phyloP scores from a whole-genome alignment of 2,797 vertebrate genomes.

The Halcyon badia region DNA sequence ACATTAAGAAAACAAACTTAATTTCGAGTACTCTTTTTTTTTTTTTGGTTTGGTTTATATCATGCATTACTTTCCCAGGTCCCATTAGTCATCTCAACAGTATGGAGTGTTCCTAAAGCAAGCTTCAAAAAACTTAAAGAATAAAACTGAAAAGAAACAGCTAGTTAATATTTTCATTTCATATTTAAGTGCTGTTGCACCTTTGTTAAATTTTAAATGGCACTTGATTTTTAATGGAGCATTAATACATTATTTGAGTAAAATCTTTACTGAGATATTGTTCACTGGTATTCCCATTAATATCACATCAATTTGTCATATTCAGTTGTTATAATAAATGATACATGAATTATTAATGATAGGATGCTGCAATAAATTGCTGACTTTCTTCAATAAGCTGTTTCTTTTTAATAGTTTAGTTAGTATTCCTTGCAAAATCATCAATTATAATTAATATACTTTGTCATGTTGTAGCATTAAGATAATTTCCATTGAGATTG shows the following conservation, averaged over 20 bases:
- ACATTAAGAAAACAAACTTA: background rate
- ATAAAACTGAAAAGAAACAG: background rate
- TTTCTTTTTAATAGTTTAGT: conserved; percentile 29
- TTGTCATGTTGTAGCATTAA: conserved; percentile 6
- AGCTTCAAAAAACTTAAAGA: background rate
- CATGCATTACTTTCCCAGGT: background rate
- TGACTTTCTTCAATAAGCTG: background rate
- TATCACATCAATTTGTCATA: conserved; percentile 20
- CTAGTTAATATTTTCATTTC: background rate
- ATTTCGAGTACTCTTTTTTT: background rate
- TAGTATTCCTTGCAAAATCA: conserved; percentile 40
- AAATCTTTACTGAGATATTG: background rate
- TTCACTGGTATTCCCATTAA: conserved; percentile 1
- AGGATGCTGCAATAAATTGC: background rate
- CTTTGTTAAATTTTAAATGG: conserved; percentile 29
- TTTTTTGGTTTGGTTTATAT: background rate
- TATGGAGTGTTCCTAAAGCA: background rate
- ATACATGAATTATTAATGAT: conserved; percentile 18
- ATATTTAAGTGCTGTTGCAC: background rate
- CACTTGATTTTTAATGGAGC: conserved; percentile 12
- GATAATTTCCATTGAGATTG: background rate
- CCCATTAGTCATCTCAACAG: background rate
- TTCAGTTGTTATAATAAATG: conserved; percentile 15
- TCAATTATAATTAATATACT: conserved; percentile 21
- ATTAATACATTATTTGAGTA: conserved; percentile 11